A percentile compares a stretch with the other conserved stretches of the same genome.
Conservation (phyloP, 2,888 invertebrate species). For the Metalampra italica region DNA sequence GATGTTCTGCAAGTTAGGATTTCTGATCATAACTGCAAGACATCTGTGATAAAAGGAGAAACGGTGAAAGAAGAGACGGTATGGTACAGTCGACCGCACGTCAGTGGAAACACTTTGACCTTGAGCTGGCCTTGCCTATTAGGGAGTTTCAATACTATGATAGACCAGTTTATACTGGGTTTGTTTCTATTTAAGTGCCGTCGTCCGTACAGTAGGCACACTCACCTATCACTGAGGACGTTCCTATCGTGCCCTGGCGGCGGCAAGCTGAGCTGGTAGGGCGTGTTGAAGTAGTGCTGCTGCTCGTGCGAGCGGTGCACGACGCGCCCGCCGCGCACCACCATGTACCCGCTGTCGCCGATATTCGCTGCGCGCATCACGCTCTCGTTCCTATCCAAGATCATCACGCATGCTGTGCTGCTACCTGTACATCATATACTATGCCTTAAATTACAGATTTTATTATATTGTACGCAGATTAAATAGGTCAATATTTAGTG, state of each 20-base stretch:
- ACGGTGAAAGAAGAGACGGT: no score
- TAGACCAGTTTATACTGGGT: no score
- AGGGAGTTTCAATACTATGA: no score
- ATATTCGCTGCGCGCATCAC: conserved; percentile 97
- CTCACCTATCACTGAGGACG: conserved; percentile 92
- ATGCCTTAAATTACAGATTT: not conserved
- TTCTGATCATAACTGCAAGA: no score
- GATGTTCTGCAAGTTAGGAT: no score
- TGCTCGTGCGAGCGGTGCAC: conserved; percentile 97
- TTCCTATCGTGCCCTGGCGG: conserved; percentile 93
- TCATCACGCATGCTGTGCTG: conserved; percentile 98
- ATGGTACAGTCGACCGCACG: no score
- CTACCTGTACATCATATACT: conserved; percentile 81
- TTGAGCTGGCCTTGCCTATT: no score
- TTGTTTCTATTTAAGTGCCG: no score
- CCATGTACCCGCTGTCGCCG: conserved; percentile 99
- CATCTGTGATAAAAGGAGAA: no score
- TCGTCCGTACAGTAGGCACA: not conserved
- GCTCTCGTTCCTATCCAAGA: conserved; percentile 92
- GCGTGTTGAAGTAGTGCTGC: conserved; percentile 99
- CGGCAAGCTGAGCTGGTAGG: conserved; percentile 96
- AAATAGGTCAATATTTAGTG: no score
- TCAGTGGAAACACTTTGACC: no score
- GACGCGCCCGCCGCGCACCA: conserved; percentile 91
- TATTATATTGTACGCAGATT: not conserved